Evolutionary conservation across 2,113 vertebrate species (phyloP).

Genomic region (Mesocricetus auratus): DNA sequence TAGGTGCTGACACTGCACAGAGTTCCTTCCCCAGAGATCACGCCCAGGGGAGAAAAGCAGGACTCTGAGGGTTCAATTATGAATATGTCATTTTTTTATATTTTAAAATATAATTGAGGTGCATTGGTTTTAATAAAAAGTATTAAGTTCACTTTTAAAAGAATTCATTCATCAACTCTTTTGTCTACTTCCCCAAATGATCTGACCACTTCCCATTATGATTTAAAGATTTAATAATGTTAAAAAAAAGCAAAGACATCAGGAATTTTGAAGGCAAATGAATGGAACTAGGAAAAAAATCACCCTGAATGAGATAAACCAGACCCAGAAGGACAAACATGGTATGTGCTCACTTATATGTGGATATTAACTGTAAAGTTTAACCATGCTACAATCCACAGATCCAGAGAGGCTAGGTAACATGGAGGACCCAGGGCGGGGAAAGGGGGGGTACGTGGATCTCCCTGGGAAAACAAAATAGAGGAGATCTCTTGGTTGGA

Average conservation of each 20-base stretch:
- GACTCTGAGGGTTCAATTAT: neutral
- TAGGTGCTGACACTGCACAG: neutral
- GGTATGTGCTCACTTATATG: neutral
- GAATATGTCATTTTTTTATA: neutral
- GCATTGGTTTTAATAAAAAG: neutral
- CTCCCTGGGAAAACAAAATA: neutral
- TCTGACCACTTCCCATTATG: conserved; percentile 56
- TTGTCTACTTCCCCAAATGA: neutral
- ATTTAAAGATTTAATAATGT: conserved; percentile 59
- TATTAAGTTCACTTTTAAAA: neutral
- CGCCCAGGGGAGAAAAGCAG: neutral
- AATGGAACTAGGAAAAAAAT: neutral
- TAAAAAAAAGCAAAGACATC: neutral
- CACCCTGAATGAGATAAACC: neutral
- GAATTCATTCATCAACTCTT: conserved; percentile 44
- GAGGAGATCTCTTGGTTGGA: neutral
- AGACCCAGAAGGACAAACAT: neutral
- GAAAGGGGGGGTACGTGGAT: too few relatives aligned
- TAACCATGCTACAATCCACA: neutral
- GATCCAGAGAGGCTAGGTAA: neutral
- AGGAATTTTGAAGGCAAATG: neutral
- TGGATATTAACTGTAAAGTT: neutral
- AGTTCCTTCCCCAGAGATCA: neutral
- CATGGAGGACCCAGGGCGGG: neutral
- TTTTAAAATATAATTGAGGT: neutral